Percentiles rank a stretch among this genome's conserved stretches.
These are phyloP conservation scores for Amiota minor DNA, from an alignment of 2,888 invertebrate species.

Conservation along the genomic window DNA sequence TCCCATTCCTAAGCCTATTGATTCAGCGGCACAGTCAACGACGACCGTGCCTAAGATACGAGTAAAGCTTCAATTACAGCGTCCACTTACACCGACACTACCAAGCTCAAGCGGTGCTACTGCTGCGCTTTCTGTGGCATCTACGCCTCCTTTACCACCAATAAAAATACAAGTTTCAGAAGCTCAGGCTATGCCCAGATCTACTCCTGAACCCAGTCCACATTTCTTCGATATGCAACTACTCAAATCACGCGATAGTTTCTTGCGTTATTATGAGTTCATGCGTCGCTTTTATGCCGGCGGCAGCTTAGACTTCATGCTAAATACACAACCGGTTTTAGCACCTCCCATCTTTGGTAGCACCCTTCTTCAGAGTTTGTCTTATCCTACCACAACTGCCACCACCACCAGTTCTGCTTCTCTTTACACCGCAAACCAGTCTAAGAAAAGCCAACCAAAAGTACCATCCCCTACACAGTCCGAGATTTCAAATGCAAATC, in stretches of 20 bases:
- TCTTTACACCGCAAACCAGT: slow-evolving; percentile 28
- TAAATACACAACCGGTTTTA: slow-evolving; percentile 55
- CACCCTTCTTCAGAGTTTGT: slow-evolving; percentile 55
- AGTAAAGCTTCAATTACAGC: slow-evolving; percentile 64
- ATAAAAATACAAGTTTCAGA: slow-evolving; percentile 20
- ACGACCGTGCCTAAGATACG: slow-evolving; percentile 63
- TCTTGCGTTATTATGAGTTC: slow-evolving; percentile 69
- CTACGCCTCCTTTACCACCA: slow-evolving; percentile 17
- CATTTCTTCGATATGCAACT: slow-evolving; percentile 60
- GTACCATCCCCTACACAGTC: slow-evolving; percentile 35
- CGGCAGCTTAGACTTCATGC: slow-evolving; percentile 43
- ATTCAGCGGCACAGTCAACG: slow-evolving; percentile 22
- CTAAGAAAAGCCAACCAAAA: slow-evolving; percentile 44
- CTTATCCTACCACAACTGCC: slow-evolving; percentile 50
- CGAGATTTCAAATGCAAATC: neutral
- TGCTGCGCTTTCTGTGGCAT: slow-evolving; percentile 24
- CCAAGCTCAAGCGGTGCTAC: slow-evolving; percentile 23
- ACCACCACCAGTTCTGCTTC: slow-evolving; percentile 31
- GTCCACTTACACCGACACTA: slow-evolving; percentile 58
- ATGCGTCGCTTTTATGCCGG: slow-evolving; percentile 69
- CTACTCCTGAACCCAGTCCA: slow-evolving; percentile 33
- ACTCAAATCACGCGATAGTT: slow-evolving; percentile 66
- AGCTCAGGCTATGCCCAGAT: neutral
- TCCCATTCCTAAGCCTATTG: slow-evolving; percentile 21
- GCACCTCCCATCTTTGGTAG: slow-evolving; percentile 58